Base-by-base conservation (phyloP, 2,797 vertebrate genomes). In the Enteromius mattozi region DNA sequence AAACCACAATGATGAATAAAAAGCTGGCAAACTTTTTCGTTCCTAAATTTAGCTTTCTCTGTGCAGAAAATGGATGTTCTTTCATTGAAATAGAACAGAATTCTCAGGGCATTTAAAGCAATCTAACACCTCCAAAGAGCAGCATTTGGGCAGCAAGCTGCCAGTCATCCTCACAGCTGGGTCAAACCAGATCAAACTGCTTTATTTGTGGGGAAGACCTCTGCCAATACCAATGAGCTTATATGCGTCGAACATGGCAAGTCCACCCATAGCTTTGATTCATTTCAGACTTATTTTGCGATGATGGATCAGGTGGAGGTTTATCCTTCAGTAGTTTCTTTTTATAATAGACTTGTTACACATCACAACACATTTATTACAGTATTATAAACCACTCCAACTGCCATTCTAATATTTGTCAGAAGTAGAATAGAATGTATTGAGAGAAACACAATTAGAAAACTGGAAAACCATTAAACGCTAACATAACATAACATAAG, bases 181-280 rank as follows among this genome's bases (percentile, higher is more conserved):
- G 75, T 84, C 75, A 79, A 51, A 85, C 69, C 45, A 82, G 59
- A 86, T 85, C 85, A 85, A 72, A 70, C 63, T 27, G 66, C 84
- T 83, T 86, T 83, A 79, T 86, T 85, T 86, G 79, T 76, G 74
- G 70, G 35, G 66, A 86, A 85, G 78, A 71, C 61, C 65, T 88
- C 77, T 40, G 59, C 82, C 85, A 87, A 83, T 85, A 82, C 74
- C 68, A 83, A 86, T 71, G 75, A 88, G 75, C 74, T 82, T 19
- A 74, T 81, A 61, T 75, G 33, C 1, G 14, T 56, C 35, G 30
- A 42, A 66, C 56, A 78, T 12, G 10, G 40, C 66, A 72, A 27
- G 33, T 56, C 30, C 63, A 40, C 42, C 49, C 42, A 37, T 24
- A n/a, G 71, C 56, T 63, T 27, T 19, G 56, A 78, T 27, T 75